Evolutionary conservation across 2,113 vertebrate species (phyloP).

Genomic region (Emberiza fucata): DNA sequence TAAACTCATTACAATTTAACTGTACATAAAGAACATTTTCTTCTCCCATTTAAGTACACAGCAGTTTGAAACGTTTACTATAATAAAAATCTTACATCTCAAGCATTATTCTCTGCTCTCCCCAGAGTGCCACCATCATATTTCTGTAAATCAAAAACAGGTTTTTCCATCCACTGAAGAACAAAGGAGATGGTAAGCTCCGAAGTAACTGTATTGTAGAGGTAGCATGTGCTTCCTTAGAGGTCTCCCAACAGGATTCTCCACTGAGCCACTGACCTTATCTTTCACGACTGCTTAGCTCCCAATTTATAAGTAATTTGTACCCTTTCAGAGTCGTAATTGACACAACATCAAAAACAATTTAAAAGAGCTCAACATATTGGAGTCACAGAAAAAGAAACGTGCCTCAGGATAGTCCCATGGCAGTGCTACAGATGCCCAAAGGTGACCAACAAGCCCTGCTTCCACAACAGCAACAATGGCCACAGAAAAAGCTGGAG

Average conservation of each 20-base stretch:
- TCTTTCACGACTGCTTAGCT: not conserved
- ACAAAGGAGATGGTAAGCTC: not conserved
- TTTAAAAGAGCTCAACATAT: not conserved
- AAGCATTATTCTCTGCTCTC: not conserved
- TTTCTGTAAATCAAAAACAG: not conserved
- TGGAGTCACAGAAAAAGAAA: not conserved
- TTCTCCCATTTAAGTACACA: not conserved
- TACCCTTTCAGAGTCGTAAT: not conserved
- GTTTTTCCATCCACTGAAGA: not conserved
- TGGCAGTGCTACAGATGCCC: not conserved
- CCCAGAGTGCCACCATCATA: not conserved
- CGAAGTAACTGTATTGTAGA: not conserved
- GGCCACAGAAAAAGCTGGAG: rapidly evolving
- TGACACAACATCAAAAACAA: not conserved
- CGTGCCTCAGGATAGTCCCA: not conserved
- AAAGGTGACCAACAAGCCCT: too few relatives aligned
- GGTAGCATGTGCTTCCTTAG: not conserved
- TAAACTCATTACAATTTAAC: not conserved
- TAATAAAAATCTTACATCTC: not conserved
- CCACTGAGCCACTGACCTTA: not conserved
- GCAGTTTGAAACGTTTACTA: not conserved
- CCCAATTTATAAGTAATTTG: not conserved
- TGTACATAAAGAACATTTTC: not conserved
- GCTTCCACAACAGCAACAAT: rapidly evolving
- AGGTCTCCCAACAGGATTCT: not conserved